phyloP scores from a whole-genome alignment of 1,140 invertebrate genomes.

The Cotesia vestalis region DNA sequence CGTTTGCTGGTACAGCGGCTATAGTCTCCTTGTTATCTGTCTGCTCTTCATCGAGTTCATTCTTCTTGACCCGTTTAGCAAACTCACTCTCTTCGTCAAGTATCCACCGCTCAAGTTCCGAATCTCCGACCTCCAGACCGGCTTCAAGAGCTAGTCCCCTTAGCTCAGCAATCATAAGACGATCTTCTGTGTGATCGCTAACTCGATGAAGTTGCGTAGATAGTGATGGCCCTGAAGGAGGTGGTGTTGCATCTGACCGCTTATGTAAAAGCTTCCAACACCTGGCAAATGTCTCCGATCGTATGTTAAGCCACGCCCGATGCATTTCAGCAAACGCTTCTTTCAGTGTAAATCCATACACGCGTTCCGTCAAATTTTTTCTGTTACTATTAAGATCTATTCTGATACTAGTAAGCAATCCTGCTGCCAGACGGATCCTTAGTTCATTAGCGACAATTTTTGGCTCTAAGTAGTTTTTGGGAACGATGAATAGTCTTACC shows the following conservation, averaged over 20 bases:
- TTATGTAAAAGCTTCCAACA: slow-evolving; percentile 57
- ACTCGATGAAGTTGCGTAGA: slow-evolving; percentile 37
- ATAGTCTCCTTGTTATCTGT: slow-evolving; percentile 37
- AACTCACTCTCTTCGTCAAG: slow-evolving; percentile 52
- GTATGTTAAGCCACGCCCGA: slow-evolving; percentile 63
- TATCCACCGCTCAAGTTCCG: slow-evolving; percentile 60
- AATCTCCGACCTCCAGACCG: slow-evolving; percentile 61
- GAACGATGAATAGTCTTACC: slow-evolving; percentile 57
- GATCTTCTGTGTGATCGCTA: slow-evolving; percentile 48
- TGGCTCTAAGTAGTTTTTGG: slow-evolving; percentile 53
- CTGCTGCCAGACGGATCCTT: slow-evolving; percentile 57
- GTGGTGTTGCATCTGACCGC: slow-evolving; percentile 31
- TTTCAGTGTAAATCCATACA: slow-evolving; percentile 62
- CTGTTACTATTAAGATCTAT: slow-evolving; percentile 27
- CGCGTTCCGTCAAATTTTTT: slow-evolving; percentile 48
- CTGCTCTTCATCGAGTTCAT: slow-evolving; percentile 46
- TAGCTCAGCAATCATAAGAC: slow-evolving; percentile 56
- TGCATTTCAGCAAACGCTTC: slow-evolving; percentile 67
- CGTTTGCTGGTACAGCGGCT: slow-evolving; percentile 23
- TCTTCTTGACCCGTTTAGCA: slow-evolving; percentile 46
- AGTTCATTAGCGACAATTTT: slow-evolving; percentile 60
- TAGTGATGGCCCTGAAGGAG: slow-evolving; percentile 25
- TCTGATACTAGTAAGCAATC: slow-evolving; percentile 54
- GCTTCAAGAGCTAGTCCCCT: slow-evolving; percentile 59
- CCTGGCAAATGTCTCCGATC: slow-evolving; percentile 61